Conservation (phyloP, 2,113 vertebrate species). For the Neofelis nebulosa region DNA sequence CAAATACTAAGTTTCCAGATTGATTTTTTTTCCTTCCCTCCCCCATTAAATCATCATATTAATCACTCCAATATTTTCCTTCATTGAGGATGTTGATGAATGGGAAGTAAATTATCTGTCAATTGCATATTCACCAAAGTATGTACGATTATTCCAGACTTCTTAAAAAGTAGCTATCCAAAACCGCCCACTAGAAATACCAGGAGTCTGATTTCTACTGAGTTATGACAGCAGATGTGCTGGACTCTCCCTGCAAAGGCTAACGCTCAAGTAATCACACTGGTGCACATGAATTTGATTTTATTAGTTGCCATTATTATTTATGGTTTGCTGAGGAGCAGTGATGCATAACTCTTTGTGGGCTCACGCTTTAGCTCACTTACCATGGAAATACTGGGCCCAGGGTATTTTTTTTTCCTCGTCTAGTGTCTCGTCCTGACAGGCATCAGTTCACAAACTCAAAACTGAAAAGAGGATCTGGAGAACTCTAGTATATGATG, state of each 20-base stretch:
- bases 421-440: background rate
- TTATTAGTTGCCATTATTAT: constrained; percentile 74
- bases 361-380: constrained; percentile 49
- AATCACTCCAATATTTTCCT: constrained; percentile 75
- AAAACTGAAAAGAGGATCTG: background rate
- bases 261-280: constrained; percentile 38
- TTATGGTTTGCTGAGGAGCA: constrained; percentile 65
- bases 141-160: constrained; percentile 75
- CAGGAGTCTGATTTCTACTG: constrained; percentile 67
- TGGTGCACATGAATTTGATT: constrained; percentile 64
- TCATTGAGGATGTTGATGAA: constrained; percentile 73
- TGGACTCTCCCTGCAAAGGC: constrained; percentile 43
- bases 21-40: constrained; percentile 43
- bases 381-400: background rate
- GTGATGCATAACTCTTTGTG: constrained; percentile 24
- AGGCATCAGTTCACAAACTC: constrained; percentile 9
- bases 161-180: constrained; percentile 66
- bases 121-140: constrained; percentile 75
- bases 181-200: constrained; percentile 62
- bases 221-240: constrained; percentile 73
- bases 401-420: background rate
- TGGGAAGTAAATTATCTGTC: constrained; percentile 76
- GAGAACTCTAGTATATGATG: background rate
- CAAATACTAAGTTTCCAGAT: constrained; percentile 65
- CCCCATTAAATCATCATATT: constrained; percentile 74